Base-by-base conservation (phyloP, 2,797 vertebrate genomes). In the Catharus ustulatus region DNA sequence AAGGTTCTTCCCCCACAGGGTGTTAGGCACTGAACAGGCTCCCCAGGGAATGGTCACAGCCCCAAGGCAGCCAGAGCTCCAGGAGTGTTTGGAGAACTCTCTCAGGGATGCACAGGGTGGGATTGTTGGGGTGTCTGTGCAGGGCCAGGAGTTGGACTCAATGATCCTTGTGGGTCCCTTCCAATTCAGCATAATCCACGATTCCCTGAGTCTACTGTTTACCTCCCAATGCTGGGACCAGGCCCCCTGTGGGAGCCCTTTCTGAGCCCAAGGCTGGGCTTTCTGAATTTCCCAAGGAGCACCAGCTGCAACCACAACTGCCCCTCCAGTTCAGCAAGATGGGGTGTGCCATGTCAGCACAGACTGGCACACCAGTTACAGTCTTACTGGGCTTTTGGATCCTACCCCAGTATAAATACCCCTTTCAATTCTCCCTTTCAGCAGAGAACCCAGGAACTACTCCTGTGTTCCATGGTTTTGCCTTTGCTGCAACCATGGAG, bases 41-140 rank as follows among this genome's bases (percentile, higher is more conserved):
- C 43, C 63, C 13, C 43, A 68, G 45, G 64, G 64, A 49, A 69
- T 24, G 64, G 64, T 0, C 64, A 59, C 5, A 0, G 45, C 54
- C 54, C 24, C 45, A 11, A 49, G 36, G 77, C 45, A 68, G 45
- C 52, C 77, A 29, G 54, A 68, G 45, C 54, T 49, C 24, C 30
- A 4, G 36, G 20, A 30, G 45, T 0, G 0, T 69, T 61, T 69
- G 66, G 46, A 36, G 9, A 52, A 1, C 0, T 6, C 32, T 36
- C 20, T 13, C 36, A 52, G 26, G 54, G 19, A n/a, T 48, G 43
- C 36, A 22, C 40, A 72, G 40, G 67, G n/a, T 54, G 27, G 57
- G 40, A 62, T 5, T 52, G n/a, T 3, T 11, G 26, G 45, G 30
- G 32, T 49, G 8, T 26, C 32, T 18, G 57, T 2, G 1, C n/a